phyloP scores from a whole-genome alignment of 2,797 vertebrate species.

The Crotalus adamanteus region DNA sequence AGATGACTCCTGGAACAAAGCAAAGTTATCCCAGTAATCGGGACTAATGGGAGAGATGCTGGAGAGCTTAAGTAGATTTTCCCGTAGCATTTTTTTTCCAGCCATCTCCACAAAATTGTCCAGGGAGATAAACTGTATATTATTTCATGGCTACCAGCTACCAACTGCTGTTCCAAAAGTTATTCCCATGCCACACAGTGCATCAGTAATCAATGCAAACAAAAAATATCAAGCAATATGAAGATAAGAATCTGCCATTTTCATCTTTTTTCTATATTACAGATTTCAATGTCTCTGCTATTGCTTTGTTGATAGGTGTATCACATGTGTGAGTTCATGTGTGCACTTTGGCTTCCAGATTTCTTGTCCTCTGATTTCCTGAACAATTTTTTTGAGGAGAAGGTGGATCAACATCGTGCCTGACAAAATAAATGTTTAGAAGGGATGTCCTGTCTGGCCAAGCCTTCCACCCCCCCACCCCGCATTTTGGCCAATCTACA shows the following conservation, averaged over 20 bases:
- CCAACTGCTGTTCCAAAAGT: neutral
- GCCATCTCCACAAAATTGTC: neutral
- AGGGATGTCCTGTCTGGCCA: too few relatives aligned
- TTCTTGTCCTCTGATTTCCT: neutral
- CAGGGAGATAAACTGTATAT: neutral
- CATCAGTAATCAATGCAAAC: neutral
- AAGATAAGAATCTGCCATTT: neutral
- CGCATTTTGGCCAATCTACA: too few relatives aligned
- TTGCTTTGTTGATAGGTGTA: neutral
- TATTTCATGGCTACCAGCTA: neutral
- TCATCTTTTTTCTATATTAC: neutral
- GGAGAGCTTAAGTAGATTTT: neutral
- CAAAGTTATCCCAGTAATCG: neutral
- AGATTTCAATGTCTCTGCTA: neutral
- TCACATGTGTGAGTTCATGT: neutral
- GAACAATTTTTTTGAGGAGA: neutral
- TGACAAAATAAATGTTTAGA: too few relatives aligned
- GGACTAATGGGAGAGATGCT: neutral
- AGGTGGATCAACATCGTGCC: neutral
- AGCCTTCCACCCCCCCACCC: too few relatives aligned
- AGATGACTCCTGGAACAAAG: neutral
- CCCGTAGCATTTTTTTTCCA: neutral
- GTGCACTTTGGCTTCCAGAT: neutral
- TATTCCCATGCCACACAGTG: neutral
- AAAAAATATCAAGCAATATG: neutral